These are phyloP conservation scores for Brachionus rubens DNA, from an alignment of 1,140 invertebrate species.

Conservation along the genomic window DNA sequence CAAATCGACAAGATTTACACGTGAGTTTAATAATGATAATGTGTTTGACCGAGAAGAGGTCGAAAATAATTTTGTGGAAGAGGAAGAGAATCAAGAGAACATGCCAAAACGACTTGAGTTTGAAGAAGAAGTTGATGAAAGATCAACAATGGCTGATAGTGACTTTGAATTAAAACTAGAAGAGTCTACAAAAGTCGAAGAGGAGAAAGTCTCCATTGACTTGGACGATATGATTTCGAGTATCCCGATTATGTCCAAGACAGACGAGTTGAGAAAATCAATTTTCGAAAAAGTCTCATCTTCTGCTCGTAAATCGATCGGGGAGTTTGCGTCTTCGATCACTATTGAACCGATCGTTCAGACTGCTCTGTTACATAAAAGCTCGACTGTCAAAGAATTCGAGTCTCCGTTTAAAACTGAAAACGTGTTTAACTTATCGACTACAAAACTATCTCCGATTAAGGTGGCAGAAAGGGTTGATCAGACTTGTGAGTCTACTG, in stretches of 20 bases:
- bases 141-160: conserved; percentile 1
- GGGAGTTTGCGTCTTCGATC: not conserved
- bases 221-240: not conserved
- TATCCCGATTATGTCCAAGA: not conserved
- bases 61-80: not conserved
- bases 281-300: conserved; percentile 17
- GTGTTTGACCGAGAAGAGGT: conserved; percentile 5
- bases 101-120: not conserved
- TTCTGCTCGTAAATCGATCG: conserved; percentile 2
- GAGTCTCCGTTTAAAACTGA: not conserved
- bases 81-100: not conserved
- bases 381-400: conserved; percentile 6
- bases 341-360: not conserved
- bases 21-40: not conserved
- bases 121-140: not conserved
- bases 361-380: not conserved
- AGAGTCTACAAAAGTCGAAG: conserved; percentile 2
- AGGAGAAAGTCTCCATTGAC: conserved; percentile 18
- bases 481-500: not conserved
- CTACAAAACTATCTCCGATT: conserved; percentile 1
- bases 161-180: not conserved
- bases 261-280: not conserved
- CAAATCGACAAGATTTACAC: not conserved
- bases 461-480: not conserved
- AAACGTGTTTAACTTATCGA: not conserved